Percentiles rank a stretch among this genome's conserved stretches.
These are phyloP conservation scores for Drosophila rubida DNA, from an alignment of 2,888 invertebrate genomes.

Conservation along the genomic window DNA sequence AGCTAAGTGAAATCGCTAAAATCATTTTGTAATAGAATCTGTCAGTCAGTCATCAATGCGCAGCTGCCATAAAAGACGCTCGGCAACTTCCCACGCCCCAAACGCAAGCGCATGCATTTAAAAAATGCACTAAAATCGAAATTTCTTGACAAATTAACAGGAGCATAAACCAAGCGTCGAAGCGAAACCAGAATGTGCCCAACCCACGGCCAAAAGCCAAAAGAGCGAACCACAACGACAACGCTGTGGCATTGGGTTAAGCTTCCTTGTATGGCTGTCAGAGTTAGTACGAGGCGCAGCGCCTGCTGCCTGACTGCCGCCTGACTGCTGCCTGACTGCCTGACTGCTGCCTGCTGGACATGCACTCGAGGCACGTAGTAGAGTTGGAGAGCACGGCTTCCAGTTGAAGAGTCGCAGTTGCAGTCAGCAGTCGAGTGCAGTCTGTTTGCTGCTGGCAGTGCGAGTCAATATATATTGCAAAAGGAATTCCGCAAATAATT, in stretches of 20 bases:
- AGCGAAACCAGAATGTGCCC: slow-evolving; percentile 36
- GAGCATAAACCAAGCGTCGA: slow-evolving; percentile 33
- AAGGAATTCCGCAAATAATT: slow-evolving; percentile 83
- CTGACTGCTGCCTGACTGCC: too few relatives aligned
- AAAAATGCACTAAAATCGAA: slow-evolving; percentile 62
- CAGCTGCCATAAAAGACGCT: background rate
- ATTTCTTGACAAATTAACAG: slow-evolving; percentile 78
- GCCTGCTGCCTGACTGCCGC: background rate
- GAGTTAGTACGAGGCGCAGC: slow-evolving; percentile 55
- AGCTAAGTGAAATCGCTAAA: too few relatives aligned
- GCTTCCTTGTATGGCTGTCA: slow-evolving; percentile 78
- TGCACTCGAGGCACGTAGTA: slow-evolving; percentile 27
- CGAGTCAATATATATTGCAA: slow-evolving; percentile 80
- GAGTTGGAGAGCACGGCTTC: slow-evolving; percentile 1
- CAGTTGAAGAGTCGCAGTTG: slow-evolving; percentile 22
- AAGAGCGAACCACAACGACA: background rate
- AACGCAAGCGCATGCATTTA: slow-evolving; percentile 55
- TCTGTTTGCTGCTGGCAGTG: slow-evolving; percentile 29
- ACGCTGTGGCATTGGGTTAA: slow-evolving; percentile 49
- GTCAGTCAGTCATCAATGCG: background rate
- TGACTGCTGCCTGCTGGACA: background rate
- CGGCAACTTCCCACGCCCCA: slow-evolving; percentile 16
- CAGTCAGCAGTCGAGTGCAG: slow-evolving; percentile 23
- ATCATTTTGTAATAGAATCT: background rate
- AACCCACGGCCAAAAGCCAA: slow-evolving; percentile 21